These are phyloP conservation scores for Cheilosia scutellata DNA, from an alignment of 2,888 invertebrate genomes.

Conservation along the genomic window DNA sequence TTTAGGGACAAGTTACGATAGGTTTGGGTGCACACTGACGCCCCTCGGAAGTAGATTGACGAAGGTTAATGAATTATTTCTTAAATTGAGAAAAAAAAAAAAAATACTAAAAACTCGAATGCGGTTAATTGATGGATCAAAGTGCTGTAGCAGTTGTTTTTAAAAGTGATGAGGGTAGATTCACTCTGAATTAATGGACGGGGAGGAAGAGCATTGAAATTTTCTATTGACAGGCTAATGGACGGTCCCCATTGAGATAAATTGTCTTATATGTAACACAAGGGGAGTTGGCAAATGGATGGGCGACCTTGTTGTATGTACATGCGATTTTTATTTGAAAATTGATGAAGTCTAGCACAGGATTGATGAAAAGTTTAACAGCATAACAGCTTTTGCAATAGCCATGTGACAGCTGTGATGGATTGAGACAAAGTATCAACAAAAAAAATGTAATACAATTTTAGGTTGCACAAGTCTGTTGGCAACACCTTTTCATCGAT, in stretches of 20 bases:
- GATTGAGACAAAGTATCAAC: not conserved
- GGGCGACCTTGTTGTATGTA: not conserved
- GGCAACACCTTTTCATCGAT: too few species aligned
- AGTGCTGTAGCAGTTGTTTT: constrained; percentile 40
- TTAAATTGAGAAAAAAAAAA: not conserved
- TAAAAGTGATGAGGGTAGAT: constrained; percentile 62
- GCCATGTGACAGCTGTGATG: not conserved
- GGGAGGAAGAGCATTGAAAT: constrained; percentile 24
- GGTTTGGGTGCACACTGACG: not conserved
- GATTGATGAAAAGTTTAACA: constrained; percentile 1
- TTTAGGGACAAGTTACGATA: constrained; percentile 42
- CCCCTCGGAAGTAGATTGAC: constrained; percentile 32
- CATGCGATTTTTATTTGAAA: not conserved
- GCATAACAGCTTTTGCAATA: not conserved
- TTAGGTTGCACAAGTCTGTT: too few species aligned
- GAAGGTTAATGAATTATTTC: constrained; percentile 68
- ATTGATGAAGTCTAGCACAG: not conserved
- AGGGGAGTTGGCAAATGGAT: not conserved
- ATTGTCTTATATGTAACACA: constrained; percentile 30
- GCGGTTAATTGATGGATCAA: constrained; percentile 73
- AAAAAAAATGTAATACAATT: too few species aligned
- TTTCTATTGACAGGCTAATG: constrained; percentile 47
- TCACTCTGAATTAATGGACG: constrained; percentile 27
- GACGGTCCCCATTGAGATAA: constrained; percentile 32
- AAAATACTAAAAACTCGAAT: constrained; percentile 8